phyloP scores from a whole-genome alignment of 2,888 invertebrate species.

The Suillia variegata region DNA sequence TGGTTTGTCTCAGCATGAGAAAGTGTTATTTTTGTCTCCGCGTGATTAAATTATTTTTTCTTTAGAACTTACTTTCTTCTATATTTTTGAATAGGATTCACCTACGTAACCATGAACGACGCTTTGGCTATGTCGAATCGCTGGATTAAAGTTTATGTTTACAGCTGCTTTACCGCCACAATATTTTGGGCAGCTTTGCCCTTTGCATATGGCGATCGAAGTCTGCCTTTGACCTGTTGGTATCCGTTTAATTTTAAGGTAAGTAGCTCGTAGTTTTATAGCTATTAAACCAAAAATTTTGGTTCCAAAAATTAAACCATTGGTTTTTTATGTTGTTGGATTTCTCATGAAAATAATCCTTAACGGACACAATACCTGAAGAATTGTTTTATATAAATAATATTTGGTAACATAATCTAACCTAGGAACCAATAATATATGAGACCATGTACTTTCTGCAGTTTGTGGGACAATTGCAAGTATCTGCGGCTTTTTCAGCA shows the following conservation, averaged over 20 bases:
- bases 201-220: constrained; percentile 39
- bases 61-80: too few species aligned
- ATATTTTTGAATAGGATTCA: constrained; percentile 38
- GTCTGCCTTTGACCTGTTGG: constrained; percentile 50
- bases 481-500: constrained; percentile 45
- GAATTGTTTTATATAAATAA: background rate
- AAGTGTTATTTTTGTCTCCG: too few species aligned
- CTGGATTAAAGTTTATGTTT: constrained; percentile 40
- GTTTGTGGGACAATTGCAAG: constrained; percentile 52
- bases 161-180: constrained; percentile 37
- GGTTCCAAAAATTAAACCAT: too few species aligned
- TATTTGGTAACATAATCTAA: too few species aligned
- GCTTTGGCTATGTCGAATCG: constrained; percentile 33
- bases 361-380: too few species aligned
- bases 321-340: too few species aligned
- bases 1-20: too few species aligned
- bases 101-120: constrained; percentile 43
- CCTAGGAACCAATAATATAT: constrained; percentile 41
- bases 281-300: too few species aligned
- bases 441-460: constrained; percentile 49
- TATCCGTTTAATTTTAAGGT: constrained; percentile 55
- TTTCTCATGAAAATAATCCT: too few species aligned
- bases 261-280: too few species aligned
- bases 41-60: too few species aligned
- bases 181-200: constrained; percentile 42